Evolutionary conservation across 2,113 vertebrate genomes (phyloP).

Genomic region (Ornithorhynchus anatinus): DNA sequence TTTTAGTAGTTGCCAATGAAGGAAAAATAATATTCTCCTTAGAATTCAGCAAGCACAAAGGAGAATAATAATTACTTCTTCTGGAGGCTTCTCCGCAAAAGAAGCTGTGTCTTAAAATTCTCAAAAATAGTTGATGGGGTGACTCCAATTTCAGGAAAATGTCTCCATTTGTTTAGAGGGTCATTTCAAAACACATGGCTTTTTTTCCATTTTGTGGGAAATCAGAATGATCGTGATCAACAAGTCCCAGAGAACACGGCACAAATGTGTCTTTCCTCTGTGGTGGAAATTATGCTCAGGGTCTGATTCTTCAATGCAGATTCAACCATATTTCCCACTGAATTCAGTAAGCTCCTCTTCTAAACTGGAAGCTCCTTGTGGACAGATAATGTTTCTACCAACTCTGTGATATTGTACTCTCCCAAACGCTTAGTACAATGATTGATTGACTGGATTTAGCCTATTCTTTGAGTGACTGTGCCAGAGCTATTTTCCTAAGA

Average conservation of each 20-base stretch:
- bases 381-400: too few relatives aligned
- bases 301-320: neutral
- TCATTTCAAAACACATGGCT: conserved; percentile 19
- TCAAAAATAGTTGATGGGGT: conserved; percentile 18
- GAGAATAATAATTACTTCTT: neutral
- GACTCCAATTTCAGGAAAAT: neutral
- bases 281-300: conserved; percentile 25
- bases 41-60: conserved; percentile 1
- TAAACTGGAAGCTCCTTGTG: too few relatives aligned
- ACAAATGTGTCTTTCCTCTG: neutral
- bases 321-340: neutral
- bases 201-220: conserved; percentile 3
- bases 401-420: too few relatives aligned
- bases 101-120: conserved; percentile 3
- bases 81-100: neutral
- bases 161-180: conserved; percentile 30
- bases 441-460: too few relatives aligned
- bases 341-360: conserved; percentile 9
- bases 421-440: too few relatives aligned
- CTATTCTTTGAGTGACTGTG: too few relatives aligned
- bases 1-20: conserved; percentile 18
- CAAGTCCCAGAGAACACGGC: conserved; percentile 11
- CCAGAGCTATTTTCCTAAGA: too few relatives aligned
- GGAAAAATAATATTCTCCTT: conserved; percentile 14
- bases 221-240: conserved; percentile 36